Percentiles rank a stretch among this genome's conserved stretches.
phyloP scores from a whole-genome alignment of 2,888 invertebrate genomes.

The Tribolium freemani region DNA sequence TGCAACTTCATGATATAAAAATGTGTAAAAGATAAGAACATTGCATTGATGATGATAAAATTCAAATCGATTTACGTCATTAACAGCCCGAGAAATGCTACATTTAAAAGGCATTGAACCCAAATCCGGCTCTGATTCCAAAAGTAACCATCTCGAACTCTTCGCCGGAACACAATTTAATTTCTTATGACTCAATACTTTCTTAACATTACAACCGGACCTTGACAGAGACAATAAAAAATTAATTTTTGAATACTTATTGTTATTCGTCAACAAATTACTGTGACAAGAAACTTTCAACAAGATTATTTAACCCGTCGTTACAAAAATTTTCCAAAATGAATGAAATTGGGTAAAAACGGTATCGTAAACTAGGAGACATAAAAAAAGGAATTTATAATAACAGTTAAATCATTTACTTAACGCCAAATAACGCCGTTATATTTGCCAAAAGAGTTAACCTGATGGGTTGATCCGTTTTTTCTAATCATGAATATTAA shows the following conservation, averaged over 20 bases:
- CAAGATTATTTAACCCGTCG: constrained; percentile 35
- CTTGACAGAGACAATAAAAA: constrained; percentile 41
- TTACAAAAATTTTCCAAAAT: constrained; percentile 16
- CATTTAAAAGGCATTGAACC: constrained; percentile 25
- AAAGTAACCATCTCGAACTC: background rate
- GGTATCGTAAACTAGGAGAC: background rate
- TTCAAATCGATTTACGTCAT: background rate
- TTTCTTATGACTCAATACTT: constrained; percentile 42
- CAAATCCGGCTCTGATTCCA: constrained; percentile 24
- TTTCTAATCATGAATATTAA: constrained; percentile 1
- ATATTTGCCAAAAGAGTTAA: constrained; percentile 35
- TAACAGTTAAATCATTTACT: constrained; percentile 32
- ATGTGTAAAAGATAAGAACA: too few relatives aligned
- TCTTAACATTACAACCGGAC: constrained; percentile 38
- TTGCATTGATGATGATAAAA: too few relatives aligned
- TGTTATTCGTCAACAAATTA: constrained; percentile 14
- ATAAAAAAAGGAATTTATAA: constrained; percentile 2
- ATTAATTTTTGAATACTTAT: constrained; percentile 18
- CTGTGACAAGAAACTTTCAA: constrained; percentile 31
- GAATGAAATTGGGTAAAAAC: background rate
- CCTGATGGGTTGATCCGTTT: constrained; percentile 19
- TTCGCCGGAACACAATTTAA: constrained; percentile 17
- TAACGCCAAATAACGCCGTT: constrained; percentile 25
- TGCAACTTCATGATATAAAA: too few relatives aligned
- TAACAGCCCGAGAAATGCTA: background rate